phyloP scores from a whole-genome alignment of 2,888 invertebrate genomes.

The Crocallis elinguaria region DNA sequence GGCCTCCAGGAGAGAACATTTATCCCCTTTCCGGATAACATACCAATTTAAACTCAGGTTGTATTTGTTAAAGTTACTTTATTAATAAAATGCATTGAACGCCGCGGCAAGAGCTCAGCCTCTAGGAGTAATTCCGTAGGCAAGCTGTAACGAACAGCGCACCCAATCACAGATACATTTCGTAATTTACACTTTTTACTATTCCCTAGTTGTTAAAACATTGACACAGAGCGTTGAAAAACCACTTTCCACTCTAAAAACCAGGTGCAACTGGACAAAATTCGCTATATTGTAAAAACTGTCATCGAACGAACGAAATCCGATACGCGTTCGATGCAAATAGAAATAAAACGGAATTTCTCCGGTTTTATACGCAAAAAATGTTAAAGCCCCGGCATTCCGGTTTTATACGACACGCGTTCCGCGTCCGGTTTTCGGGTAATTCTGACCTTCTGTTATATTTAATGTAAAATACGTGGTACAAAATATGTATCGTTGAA shows the following conservation, averaged over 20 bases:
- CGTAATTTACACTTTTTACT: slow-evolving; percentile 15
- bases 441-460: slow-evolving; percentile 16
- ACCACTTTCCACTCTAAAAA: slow-evolving; percentile 42
- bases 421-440: slow-evolving; percentile 11
- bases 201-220: slow-evolving; percentile 22
- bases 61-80: neutral
- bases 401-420: slow-evolving; percentile 34
- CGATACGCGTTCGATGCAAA: slow-evolving; percentile 49
- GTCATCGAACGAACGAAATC: slow-evolving; percentile 47
- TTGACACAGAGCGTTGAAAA: slow-evolving; percentile 40
- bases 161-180: slow-evolving; percentile 17
- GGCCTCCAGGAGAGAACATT: too few species aligned
- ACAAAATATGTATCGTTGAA: neutral
- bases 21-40: too few species aligned
- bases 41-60: too few species aligned
- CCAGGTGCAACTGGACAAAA: slow-evolving; percentile 43
- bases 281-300: slow-evolving; percentile 50
- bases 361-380: slow-evolving; percentile 45
- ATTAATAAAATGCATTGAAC: neutral
- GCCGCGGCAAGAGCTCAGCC: neutral
- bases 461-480: slow-evolving; percentile 9
- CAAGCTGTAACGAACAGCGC: neutral
- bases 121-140: neutral
- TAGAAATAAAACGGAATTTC: slow-evolving; percentile 40
- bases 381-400: slow-evolving; percentile 39